phyloP scores from a whole-genome alignment of 2,888 invertebrate genomes.

The Dastarcus helophoroides region DNA sequence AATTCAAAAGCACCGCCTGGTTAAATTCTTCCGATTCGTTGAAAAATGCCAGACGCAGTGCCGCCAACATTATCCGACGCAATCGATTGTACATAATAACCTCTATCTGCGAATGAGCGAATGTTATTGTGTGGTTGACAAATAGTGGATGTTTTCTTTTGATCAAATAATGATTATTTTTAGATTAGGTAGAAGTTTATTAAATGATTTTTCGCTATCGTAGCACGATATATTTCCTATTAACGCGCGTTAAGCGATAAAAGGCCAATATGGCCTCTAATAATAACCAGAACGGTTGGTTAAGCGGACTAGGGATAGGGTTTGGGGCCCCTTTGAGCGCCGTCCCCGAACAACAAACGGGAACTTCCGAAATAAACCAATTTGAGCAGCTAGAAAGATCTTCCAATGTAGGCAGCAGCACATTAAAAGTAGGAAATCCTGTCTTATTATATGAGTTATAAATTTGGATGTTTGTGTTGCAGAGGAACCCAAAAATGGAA shows the following conservation, averaged over 20 bases:
- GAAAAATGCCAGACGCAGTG: too few relatives aligned
- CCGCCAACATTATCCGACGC: too few relatives aligned
- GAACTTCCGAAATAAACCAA: constrained; percentile 30
- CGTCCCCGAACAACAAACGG: constrained; percentile 32
- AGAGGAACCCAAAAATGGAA: constrained; percentile 56
- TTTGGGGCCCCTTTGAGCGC: constrained; percentile 30
- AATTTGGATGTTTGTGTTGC: constrained; percentile 16
- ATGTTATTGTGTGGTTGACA: constrained; percentile 22
- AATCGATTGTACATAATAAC: constrained; percentile 25
- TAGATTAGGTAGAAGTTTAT: too few relatives aligned
- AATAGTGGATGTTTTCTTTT: too few relatives aligned
- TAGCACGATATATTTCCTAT: constrained; percentile 18
- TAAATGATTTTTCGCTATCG: too few relatives aligned
- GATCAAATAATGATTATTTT: too few relatives aligned
- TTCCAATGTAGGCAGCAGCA: constrained; percentile 33
- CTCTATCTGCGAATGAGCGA: too few relatives aligned
- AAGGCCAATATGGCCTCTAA: constrained; percentile 36
- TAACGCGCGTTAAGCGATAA: constrained; percentile 17
- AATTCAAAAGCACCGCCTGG: too few relatives aligned
- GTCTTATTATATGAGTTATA: too few relatives aligned
- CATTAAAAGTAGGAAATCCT: constrained; percentile 31
- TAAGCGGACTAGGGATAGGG: constrained; percentile 29
- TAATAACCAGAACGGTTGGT: constrained; percentile 39
- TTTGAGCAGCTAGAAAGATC: constrained; percentile 35
- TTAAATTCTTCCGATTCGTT: too few relatives aligned